A percentile compares a stretch with the other conserved stretches of the same genome.
Conservation (phyloP, 2,113 vertebrate species). For the Pavo muticus region DNA sequence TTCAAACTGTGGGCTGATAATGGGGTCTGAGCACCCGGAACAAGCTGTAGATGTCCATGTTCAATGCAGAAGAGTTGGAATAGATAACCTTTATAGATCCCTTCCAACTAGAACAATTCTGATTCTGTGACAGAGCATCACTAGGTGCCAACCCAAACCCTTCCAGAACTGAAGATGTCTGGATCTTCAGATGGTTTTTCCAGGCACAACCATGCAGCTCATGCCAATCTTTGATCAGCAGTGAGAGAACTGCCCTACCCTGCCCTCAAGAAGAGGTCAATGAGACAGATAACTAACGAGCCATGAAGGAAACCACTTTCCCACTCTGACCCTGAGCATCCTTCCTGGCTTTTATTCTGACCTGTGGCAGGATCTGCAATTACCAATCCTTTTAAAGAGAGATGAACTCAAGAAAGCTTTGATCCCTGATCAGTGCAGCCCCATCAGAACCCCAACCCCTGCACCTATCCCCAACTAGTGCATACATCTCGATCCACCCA, state of each 20-base stretch:
- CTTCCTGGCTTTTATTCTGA: background rate
- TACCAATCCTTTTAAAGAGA: background rate
- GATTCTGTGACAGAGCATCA: background rate
- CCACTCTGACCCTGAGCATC: background rate
- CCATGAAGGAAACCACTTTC: background rate
- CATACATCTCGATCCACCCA: background rate
- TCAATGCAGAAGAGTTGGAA: background rate
- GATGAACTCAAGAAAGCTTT: background rate
- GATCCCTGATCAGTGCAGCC: background rate
- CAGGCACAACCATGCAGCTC: background rate
- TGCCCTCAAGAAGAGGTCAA: background rate
- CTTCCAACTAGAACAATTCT: background rate
- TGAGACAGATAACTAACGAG: fast-evolving
- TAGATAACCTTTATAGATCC: background rate
- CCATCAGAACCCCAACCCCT: background rate
- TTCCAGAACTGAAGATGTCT: background rate
- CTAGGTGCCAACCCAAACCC: background rate
- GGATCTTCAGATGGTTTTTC: background rate
- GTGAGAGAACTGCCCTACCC: background rate
- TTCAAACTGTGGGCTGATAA: background rate
- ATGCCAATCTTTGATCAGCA: background rate
- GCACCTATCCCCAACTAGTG: fast-evolving
- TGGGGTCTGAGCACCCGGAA: background rate
- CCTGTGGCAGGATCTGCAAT: background rate
- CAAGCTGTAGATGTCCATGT: background rate